A percentile compares a stretch with the other conserved stretches of the same genome.
Evolutionary conservation across 2,797 vertebrate species (phyloP).

Genomic region (Oreochromis mossambicus): DNA sequence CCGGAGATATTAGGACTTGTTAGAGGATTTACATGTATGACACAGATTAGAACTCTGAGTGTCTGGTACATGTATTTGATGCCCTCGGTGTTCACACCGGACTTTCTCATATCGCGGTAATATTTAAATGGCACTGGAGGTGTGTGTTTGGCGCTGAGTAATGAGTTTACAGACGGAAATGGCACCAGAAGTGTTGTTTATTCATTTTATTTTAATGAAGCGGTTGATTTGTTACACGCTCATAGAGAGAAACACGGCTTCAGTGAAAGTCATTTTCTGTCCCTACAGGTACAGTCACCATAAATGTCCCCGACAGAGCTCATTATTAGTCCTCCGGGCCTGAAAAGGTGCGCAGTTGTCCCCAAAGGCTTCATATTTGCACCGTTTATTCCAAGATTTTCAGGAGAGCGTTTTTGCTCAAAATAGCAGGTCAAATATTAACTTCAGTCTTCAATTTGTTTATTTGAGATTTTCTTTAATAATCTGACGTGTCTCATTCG

Average conservation of each 20-base stretch:
- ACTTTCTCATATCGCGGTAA: not conserved
- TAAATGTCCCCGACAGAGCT: not conserved
- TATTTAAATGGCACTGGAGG: not conserved
- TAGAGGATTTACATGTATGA: rapidly evolving
- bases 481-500: not conserved
- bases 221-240: not conserved
- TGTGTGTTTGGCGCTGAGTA: not conserved
- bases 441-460: rapidly evolving
- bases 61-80: not conserved
- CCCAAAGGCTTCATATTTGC: not conserved
- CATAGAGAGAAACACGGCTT: not conserved
- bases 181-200: not conserved
- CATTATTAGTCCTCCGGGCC: not conserved
- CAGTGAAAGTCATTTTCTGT: not conserved
- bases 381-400: not conserved
- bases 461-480: not conserved
- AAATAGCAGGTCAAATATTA: not conserved
- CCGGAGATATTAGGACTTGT: not conserved
- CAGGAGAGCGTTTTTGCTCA: not conserved
- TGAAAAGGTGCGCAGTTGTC: not conserved
- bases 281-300: not conserved
- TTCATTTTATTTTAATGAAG: not conserved
- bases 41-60: rapidly evolving
- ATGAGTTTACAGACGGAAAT: not conserved
- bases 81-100: not conserved